phyloP scores from a whole-genome alignment of 2,797 vertebrate species.

The Chelon auratus region DNA sequence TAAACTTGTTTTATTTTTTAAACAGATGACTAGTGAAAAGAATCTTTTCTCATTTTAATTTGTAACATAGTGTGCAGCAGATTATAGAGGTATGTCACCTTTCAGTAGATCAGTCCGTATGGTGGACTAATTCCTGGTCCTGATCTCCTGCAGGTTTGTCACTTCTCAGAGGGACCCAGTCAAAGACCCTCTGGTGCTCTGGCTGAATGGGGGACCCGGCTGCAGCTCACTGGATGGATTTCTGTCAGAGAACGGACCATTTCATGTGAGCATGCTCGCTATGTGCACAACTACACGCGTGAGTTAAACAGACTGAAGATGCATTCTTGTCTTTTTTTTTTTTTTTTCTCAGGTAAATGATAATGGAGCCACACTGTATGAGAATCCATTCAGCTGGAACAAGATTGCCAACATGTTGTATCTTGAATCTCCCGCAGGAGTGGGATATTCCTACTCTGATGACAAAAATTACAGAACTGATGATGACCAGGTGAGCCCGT shows the following conservation, averaged over 20 bases:
- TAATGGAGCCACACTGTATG: constrained; percentile 80
- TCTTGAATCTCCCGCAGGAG: constrained; percentile 85
- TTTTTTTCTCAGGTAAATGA: constrained; percentile 75
- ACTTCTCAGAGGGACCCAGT: constrained; percentile 82
- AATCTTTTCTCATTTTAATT: background rate
- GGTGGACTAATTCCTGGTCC: background rate
- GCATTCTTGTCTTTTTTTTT: background rate
- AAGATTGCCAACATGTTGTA: constrained; percentile 84
- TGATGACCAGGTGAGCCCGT: constrained; percentile 77
- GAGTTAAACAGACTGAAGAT: background rate
- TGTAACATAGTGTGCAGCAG: background rate
- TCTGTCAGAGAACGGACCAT: constrained; percentile 85
- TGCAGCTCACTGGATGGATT: constrained; percentile 87
- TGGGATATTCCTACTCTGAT: constrained; percentile 86
- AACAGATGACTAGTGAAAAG: background rate
- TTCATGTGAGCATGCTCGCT: constrained; percentile 77
- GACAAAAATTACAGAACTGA: constrained; percentile 78
- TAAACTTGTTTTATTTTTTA: background rate
- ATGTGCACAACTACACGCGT: background rate
- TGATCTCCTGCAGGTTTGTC: constrained; percentile 81
- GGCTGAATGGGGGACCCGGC: constrained; percentile 87
- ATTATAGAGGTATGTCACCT: background rate
- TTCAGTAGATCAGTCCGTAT: background rate
- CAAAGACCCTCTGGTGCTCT: constrained; percentile 84
- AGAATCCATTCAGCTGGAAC: constrained; percentile 86